Evolutionary conservation across 2,797 vertebrate genomes (phyloP), one percentile per base, ranked within the genome.

Genomic region (Mustela erminea): DNA sequence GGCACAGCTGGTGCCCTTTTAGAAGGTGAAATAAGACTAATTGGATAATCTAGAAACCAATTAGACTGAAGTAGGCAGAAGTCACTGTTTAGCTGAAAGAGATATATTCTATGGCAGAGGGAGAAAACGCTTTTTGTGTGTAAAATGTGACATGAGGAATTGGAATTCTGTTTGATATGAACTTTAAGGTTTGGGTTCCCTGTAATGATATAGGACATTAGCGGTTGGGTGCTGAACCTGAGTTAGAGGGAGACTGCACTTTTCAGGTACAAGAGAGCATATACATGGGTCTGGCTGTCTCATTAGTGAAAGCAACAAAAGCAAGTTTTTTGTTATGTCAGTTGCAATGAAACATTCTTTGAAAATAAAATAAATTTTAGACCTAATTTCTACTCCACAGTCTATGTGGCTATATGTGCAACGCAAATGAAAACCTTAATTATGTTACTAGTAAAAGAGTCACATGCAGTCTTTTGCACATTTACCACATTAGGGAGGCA

Each of bases 21-120:
- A 87, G 66, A 97, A 93, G 93, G 85, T 81, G 52, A 97, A 96
- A 78, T 88, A 56, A 93, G 62, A 75, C 95, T 97, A 97, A 98
- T 56, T 97, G 82, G 82, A 93, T 97, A 88, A 97, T 80, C 87
- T 85, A 68, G 78, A 95, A 93, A 90, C 85, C 68, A 96, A 87
- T 95, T 96, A 98, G 72, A 54, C 64, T 7, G 56, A 89, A 91
- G 64, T 41, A 80, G 74, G 62, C 21, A 54, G 86, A 81, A 95
- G 90, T 58, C 5, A 56, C 21, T 41, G 10, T 66, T 89, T 18
- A 95, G 35, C 49, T 75, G 32, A 80, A 93, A 96, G 52, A 96
- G 58, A 92, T 2, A 12, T 3, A 41, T 49, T 75, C 77, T 93
- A 43, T 41, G 9, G 72, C 43, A 56, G 13, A 87, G 58, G 25